Conservation (phyloP, 2,888 invertebrate species). For the Torymus tubicola region DNA sequence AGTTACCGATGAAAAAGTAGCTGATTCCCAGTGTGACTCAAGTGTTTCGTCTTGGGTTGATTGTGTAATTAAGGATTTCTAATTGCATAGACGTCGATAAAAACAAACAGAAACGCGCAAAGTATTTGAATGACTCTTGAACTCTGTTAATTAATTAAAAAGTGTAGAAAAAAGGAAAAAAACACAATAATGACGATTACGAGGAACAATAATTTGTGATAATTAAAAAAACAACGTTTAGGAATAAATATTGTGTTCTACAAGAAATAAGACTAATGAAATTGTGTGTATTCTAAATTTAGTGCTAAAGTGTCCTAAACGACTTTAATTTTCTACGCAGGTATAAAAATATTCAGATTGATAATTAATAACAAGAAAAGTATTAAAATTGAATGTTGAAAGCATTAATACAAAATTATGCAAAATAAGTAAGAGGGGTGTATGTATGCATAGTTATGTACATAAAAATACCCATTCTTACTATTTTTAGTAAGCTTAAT, state of each 20-base stretch:
- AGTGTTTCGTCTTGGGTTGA: conserved; percentile 61
- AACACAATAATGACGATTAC: conserved; percentile 59
- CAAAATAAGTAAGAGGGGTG: conserved; percentile 58
- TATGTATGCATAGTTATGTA: conserved; percentile 67
- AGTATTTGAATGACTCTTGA: conserved; percentile 65
- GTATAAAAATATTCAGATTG: conserved; percentile 66
- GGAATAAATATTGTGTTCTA: conserved; percentile 75
- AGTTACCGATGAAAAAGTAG: conserved; percentile 61
- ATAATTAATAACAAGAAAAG: conserved; percentile 60
- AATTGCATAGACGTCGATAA: conserved; percentile 62
- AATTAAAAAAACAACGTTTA: conserved; percentile 70
- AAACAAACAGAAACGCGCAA: conserved; percentile 50
- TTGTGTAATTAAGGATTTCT: conserved; percentile 66
- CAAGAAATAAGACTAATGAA: conserved; percentile 61
- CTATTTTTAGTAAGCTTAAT: conserved; percentile 24
- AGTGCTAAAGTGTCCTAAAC: conserved; percentile 73
- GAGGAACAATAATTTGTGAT: conserved; percentile 76
- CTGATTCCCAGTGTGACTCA: conserved; percentile 65
- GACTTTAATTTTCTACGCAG: conserved; percentile 74
- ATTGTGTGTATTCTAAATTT: conserved; percentile 70
- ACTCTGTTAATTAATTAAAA: conserved; percentile 67
- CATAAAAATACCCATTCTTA: conserved; percentile 56
- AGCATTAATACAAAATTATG: conserved; percentile 60
- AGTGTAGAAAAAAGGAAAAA: conserved; percentile 61
- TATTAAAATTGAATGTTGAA: conserved; percentile 71